Percentiles rank a stretch among this genome's conserved stretches.
These are phyloP conservation scores for Notothenia rossii DNA, from an alignment of 2,113 vertebrate genomes.

Conservation along the genomic window DNA sequence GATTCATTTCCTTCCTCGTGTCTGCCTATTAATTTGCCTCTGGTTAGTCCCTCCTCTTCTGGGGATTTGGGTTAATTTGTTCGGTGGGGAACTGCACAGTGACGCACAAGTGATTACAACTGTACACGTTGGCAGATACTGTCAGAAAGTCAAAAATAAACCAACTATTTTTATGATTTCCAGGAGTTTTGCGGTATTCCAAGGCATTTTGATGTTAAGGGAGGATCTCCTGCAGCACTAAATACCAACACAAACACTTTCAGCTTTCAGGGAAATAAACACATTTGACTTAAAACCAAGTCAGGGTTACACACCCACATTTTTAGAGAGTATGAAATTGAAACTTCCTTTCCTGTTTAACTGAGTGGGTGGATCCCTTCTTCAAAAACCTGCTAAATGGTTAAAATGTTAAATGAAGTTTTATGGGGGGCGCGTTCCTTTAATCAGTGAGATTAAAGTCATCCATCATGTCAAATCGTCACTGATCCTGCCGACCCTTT, in stretches of 20 bases:
- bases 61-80: constrained; percentile 69
- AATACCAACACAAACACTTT: constrained; percentile 6
- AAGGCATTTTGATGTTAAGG: constrained; percentile 14
- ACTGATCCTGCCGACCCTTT: constrained; percentile 49
- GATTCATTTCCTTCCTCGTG: constrained; percentile 77
- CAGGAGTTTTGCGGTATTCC: constrained; percentile 7
- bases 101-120: constrained; percentile 60
- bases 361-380: constrained; percentile 4
- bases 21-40: constrained; percentile 65
- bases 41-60: constrained; percentile 54
- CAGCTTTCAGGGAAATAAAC: constrained; percentile 8
- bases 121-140: constrained; percentile 45
- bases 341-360: not conserved
- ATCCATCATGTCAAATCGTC: constrained; percentile 68
- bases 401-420: constrained; percentile 65
- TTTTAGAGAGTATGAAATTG: not conserved
- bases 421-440: constrained; percentile 49
- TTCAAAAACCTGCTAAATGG: constrained; percentile 32
- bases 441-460: constrained; percentile 76
- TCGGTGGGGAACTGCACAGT: constrained; percentile 37
- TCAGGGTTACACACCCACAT: not conserved
- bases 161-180: constrained; percentile 28
- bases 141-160: constrained; percentile 31
- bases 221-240: constrained; percentile 6
- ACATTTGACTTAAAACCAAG: not conserved